Percentiles rank a stretch among this genome's conserved stretches.
phyloP scores from a whole-genome alignment of 2,888 invertebrate species.

The Marasmarcha lunaedactyla region DNA sequence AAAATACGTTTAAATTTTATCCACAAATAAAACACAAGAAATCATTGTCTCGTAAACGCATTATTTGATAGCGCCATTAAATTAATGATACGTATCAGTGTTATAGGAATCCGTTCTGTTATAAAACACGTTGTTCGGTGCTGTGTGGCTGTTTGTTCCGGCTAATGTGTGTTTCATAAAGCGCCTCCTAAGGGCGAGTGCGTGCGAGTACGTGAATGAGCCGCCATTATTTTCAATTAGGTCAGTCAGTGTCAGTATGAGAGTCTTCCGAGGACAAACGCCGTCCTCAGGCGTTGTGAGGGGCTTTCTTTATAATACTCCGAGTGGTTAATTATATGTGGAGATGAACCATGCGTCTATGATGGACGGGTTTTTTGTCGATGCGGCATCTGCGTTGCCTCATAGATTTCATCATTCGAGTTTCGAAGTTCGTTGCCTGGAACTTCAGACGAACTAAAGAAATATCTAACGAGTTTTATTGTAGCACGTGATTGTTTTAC shows the following conservation, averaged over 20 bases:
- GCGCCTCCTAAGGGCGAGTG: conserved; percentile 41
- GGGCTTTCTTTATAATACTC: conserved; percentile 56
- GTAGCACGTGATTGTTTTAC: background rate
- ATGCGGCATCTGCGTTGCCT: conserved; percentile 33
- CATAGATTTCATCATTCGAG: conserved; percentile 13
- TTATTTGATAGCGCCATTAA: conserved; percentile 39
- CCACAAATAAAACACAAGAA: conserved; percentile 12
- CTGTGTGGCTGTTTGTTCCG: conserved; percentile 19
- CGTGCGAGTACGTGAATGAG: conserved; percentile 49
- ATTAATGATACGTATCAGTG: conserved; percentile 44
- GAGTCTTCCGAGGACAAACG: conserved; percentile 61
- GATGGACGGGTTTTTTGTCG: conserved; percentile 37
- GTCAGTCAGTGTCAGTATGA: conserved; percentile 57
- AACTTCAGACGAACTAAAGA: background rate
- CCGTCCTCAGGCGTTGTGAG: conserved; percentile 53
- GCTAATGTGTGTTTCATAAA: conserved; percentile 44
- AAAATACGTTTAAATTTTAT: too few species aligned
- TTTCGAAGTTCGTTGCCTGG: background rate
- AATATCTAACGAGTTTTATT: too few species aligned
- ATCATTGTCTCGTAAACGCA: conserved; percentile 24
- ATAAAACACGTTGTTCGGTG: conserved; percentile 19
- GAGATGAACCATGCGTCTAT: conserved; percentile 37
- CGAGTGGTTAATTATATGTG: conserved; percentile 51
- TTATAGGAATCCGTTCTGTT: conserved; percentile 32
- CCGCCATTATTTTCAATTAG: conserved; percentile 67